Base-by-base conservation (phyloP, 2,113 vertebrate genomes). In the Pangasianodon hypophthalmus region DNA sequence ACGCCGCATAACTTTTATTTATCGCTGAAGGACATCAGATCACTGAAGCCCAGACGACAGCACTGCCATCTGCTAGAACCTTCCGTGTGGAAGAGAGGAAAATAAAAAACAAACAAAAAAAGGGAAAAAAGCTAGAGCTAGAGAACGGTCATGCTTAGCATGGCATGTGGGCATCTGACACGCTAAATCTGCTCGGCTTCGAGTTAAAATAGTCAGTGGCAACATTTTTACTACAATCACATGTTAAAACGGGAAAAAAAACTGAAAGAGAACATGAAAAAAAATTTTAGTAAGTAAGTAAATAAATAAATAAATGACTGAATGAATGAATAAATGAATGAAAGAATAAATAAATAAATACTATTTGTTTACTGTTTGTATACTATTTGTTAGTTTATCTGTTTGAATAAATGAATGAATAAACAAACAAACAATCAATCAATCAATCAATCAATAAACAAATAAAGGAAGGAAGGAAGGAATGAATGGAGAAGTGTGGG, bases 1-100 rank as follows among this genome's bases (percentile, higher is more conserved):
- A 89, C 89, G 87, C 80, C 75, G 88, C 93, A 92, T 92, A 88
- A 92, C 89, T 85, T 86, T 92, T 92, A 95, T 95, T 91, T 95
- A 95, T 95, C 90, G 87, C 86, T 90, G 91, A 92, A 91, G 79
- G 58, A 88, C 83, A 80, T 81, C 90, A 48, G 60, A 91, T 80
- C 73, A 73, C 71, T 86, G 91, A 89, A 89, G 90, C 90, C 86
- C 90, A 90, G 86, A n/a, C 88, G 85, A 92, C 92, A 88, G 44
- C 67, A 62, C 93, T 94, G 91, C 93, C 94, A 94, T 94, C 90
- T 93, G 86, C 90, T 92, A 26, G 88, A 69, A 60, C 48, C 77
- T 24, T 80, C 64, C 9, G 14, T 50, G 18, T 58, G 32, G n/a
- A 86, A 82, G 64, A 85, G 26, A 62, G 19, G 73, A 71, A 88